phyloP scores from a whole-genome alignment of 2,113 vertebrate genomes.

The Cariama cristata region DNA sequence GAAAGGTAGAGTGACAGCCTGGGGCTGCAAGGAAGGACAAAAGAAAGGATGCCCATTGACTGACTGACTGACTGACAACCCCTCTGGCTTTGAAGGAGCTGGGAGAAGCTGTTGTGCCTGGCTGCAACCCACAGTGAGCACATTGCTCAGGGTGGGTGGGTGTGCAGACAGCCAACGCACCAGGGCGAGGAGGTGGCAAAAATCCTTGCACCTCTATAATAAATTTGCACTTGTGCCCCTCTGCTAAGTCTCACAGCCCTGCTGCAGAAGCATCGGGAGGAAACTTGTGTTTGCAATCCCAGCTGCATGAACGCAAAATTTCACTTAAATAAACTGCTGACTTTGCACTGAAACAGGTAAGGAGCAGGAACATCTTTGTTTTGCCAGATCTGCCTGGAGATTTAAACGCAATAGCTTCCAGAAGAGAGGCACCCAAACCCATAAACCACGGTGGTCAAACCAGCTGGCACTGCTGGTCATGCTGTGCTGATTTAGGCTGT shows the following conservation, averaged over 20 bases:
- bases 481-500: background rate
- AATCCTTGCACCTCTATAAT: background rate
- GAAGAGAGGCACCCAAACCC: background rate
- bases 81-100: background rate
- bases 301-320: background rate
- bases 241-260: background rate
- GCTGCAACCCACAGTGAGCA: background rate
- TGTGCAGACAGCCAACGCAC: background rate
- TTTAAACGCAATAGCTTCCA: background rate
- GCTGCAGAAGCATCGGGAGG: background rate
- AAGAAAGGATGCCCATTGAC: background rate
- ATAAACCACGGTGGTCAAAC: background rate
- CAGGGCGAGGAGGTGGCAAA: background rate
- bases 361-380: background rate
- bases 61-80: background rate
- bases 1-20: background rate
- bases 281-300: background rate
- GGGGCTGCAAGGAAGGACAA: background rate
- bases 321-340: background rate
- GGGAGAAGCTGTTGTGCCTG: background rate
- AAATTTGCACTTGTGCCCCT: background rate
- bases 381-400: background rate
- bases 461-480: too few species aligned
- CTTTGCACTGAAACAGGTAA: background rate
- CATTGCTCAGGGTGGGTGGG: too few species aligned